phyloP scores from a whole-genome alignment of 1,140 invertebrate species.

The Telenomus remus region DNA sequence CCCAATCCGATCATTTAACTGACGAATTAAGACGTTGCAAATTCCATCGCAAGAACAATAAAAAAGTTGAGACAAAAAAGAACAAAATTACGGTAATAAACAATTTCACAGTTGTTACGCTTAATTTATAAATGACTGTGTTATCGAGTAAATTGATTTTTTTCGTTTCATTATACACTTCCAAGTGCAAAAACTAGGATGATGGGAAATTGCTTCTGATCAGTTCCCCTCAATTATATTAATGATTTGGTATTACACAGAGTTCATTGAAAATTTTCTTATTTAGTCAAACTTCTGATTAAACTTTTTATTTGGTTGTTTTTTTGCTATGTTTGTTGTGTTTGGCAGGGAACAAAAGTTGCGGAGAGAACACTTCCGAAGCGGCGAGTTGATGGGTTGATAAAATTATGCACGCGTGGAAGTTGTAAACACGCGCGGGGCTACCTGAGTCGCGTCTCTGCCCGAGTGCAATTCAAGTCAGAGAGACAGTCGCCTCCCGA shows the following conservation, averaged over 20 bases:
- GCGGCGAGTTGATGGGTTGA: slow-evolving; percentile 21
- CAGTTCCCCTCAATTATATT: slow-evolving; percentile 28
- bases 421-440: slow-evolving; percentile 27
- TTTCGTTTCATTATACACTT: slow-evolving; percentile 27
- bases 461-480: slow-evolving; percentile 42
- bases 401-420: slow-evolving; percentile 32
- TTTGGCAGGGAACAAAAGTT: too few relatives aligned
- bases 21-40: too few relatives aligned
- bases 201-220: slow-evolving; percentile 21
- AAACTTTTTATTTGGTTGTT: too few relatives aligned
- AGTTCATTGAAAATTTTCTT: slow-evolving; percentile 45
- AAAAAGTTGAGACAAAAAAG: too few relatives aligned
- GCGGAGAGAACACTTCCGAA: neutral
- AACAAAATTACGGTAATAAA: too few relatives aligned
- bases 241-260: slow-evolving; percentile 36
- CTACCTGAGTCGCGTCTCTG: slow-evolving; percentile 6
- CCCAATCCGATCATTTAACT: too few relatives aligned
- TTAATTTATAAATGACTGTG: slow-evolving; percentile 40
- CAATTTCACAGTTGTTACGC: too few relatives aligned
- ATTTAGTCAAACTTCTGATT: slow-evolving; percentile 32
- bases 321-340: too few relatives aligned
- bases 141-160: slow-evolving; percentile 20
- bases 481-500: slow-evolving; percentile 29
- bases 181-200: slow-evolving; percentile 10
- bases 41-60: too few relatives aligned